Evolutionary conservation across 2,797 vertebrate species (phyloP), one percentile per base, ranked within the genome.

Genomic region (Acanthornis magna): DNA sequence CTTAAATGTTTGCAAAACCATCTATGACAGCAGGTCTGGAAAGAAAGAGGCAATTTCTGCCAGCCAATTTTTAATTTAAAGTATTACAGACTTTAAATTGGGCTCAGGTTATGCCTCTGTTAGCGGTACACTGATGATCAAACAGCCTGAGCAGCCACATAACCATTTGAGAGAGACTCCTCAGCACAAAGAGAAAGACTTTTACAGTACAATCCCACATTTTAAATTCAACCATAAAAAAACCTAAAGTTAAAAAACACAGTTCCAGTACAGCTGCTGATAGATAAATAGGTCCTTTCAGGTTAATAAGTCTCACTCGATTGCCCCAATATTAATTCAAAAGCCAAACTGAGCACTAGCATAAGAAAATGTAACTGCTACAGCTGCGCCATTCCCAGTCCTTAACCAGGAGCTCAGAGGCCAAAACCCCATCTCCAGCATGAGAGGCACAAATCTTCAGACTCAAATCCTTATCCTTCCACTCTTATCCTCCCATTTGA

Each of bases 351-450:
- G 47, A 68, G 50, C 38, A 18, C 25, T 7, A 30, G 30, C 30
- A 77, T 20, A 51, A 62, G 43, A 29, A 48, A 66, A 67, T 2
- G 1, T 43, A 92, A 36, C 16, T 3, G 54, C 50, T 32, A 15
- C 0, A 7, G 32, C 32, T 30, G 1, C 16, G 6, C 11, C 3
- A 0, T 16, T 76, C 36, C 40, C 58, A 78, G 38, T 14, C 50
- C 65, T 51, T 25, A 58, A 30, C 7, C 20, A 20, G 29, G 32
- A 51, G 60, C 58, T 57, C 62, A 27, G 67, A 62, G 43, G 42
- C 42, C 79, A 75, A 76, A 91, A 82, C 36, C 62, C 54, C 63
- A 58, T 8, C 80, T 50, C 58, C 50, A 78, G 50, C 60, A 74
- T 61, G 38, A 63, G 10, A 53, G 25, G 18, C 74, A 63, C 3